Conservation (phyloP, 2,888 invertebrate species). For the Philereme vetulata region DNA sequence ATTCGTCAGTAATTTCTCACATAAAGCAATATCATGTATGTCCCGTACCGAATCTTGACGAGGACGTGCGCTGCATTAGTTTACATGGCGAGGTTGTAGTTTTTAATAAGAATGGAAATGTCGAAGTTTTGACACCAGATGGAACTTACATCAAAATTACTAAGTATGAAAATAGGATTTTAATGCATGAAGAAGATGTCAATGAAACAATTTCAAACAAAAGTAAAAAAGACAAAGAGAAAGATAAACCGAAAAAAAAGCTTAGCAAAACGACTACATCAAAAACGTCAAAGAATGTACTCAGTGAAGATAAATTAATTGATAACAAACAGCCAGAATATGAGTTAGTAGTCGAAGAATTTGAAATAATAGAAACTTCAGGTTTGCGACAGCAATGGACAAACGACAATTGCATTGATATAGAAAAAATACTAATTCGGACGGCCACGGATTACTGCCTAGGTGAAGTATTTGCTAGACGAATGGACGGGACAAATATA, state of each 20-base stretch:
- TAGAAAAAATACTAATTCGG: conserved; percentile 65
- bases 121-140: conserved; percentile 66
- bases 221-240: conserved; percentile 57
- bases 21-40: conserved; percentile 65
- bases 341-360: conserved; percentile 65
- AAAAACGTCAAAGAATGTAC: conserved; percentile 52
- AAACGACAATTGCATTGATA: conserved; percentile 46
- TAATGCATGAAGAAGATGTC: conserved; percentile 30
- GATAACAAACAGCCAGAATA: conserved; percentile 47
- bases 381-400: conserved; percentile 65
- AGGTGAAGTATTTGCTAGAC: conserved; percentile 70
- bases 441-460: conserved; percentile 73
- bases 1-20: conserved; percentile 62
- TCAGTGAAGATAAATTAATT: conserved; percentile 38
- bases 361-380: conserved; percentile 61
- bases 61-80: conserved; percentile 71
- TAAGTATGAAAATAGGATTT: conserved; percentile 55
- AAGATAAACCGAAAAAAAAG: conserved; percentile 53
- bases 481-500: conserved; percentile 71
- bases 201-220: conserved; percentile 55
- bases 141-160: conserved; percentile 63
- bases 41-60: conserved; percentile 45
- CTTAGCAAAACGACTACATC: conserved; percentile 47
- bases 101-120: conserved; percentile 58
- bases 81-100: conserved; percentile 72